Conservation (phyloP, 2,888 invertebrate genomes). For the Nomada ruficornis region DNA sequence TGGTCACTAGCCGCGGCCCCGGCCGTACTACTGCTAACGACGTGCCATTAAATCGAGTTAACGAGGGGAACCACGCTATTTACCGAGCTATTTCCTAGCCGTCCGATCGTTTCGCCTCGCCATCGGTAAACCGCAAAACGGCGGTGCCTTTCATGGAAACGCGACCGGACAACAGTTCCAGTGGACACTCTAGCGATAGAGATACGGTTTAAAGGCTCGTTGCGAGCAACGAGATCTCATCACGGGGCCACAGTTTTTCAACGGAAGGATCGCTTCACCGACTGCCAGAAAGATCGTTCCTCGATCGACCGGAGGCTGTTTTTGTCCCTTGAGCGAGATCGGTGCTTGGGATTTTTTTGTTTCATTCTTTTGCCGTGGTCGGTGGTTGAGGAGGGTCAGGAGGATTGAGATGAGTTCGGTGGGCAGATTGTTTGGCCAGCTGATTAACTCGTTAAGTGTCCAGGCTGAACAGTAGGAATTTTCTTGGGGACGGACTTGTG, state of each 20-base stretch:
- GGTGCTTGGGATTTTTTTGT: neutral
- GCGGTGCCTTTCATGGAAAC: slow-evolving; percentile 59
- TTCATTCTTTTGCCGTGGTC: neutral
- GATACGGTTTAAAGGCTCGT: slow-evolving; percentile 22
- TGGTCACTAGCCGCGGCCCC: slow-evolving; percentile 59
- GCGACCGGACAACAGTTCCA: slow-evolving; percentile 45
- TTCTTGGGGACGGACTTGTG: too few relatives aligned
- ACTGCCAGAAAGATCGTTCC: slow-evolving; percentile 2
- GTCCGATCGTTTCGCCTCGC: slow-evolving; percentile 61
- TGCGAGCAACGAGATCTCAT: slow-evolving; percentile 16
- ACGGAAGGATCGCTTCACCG: neutral
- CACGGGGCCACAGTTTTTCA: neutral
- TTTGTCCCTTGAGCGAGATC: slow-evolving; percentile 15
- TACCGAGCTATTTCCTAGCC: slow-evolving; percentile 70
- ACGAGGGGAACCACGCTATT: slow-evolving; percentile 77
- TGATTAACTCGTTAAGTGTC: slow-evolving; percentile 16
- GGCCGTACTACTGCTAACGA: slow-evolving; percentile 80
- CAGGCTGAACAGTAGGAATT: neutral
- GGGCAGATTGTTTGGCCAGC: neutral
- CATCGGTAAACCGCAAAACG: slow-evolving; percentile 72
- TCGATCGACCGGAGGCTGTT: neutral
- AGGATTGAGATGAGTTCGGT: neutral
- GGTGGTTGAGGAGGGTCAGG: neutral
- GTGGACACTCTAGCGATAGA: slow-evolving; percentile 61
- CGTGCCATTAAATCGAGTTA: slow-evolving; percentile 80